Conservation (phyloP, 2,797 vertebrate genomes). For the Esox masquinongy region DNA sequence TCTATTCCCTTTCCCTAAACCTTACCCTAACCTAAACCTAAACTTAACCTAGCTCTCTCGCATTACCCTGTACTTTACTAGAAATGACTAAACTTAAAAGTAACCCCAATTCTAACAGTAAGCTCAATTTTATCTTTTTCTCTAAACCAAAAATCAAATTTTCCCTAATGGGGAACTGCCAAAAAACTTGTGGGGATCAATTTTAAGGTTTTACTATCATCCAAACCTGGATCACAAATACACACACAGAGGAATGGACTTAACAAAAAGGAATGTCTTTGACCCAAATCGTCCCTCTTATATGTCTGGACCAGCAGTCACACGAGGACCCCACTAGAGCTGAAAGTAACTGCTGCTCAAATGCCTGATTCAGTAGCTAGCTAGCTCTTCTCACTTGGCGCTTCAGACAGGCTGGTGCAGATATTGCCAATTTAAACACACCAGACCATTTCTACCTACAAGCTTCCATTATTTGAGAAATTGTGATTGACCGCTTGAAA, state of each 20-base stretch:
- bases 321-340: constrained; percentile 22
- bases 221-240: neutral
- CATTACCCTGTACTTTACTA: neutral
- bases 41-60: neutral
- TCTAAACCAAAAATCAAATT: neutral
- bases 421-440: too few relatives aligned
- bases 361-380: constrained; percentile 22
- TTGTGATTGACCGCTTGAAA: too few relatives aligned
- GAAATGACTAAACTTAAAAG: neutral
- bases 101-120: neutral
- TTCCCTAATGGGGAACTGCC: constrained; percentile 10
- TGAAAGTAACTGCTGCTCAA: constrained; percentile 48
- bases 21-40: neutral
- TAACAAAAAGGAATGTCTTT: neutral
- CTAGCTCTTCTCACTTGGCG: too few relatives aligned
- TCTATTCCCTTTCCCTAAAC: neutral
- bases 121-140: too few relatives aligned
- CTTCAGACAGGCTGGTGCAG: too few relatives aligned
- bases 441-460: too few relatives aligned
- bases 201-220: too few relatives aligned
- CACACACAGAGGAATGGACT: neutral
- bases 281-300: neutral
- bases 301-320: constrained; percentile 20
- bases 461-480: too few relatives aligned
- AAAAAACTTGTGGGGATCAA: neutral